phyloP scores from a whole-genome alignment of 2,797 vertebrate genomes.

The Chloroceryle amazona region DNA sequence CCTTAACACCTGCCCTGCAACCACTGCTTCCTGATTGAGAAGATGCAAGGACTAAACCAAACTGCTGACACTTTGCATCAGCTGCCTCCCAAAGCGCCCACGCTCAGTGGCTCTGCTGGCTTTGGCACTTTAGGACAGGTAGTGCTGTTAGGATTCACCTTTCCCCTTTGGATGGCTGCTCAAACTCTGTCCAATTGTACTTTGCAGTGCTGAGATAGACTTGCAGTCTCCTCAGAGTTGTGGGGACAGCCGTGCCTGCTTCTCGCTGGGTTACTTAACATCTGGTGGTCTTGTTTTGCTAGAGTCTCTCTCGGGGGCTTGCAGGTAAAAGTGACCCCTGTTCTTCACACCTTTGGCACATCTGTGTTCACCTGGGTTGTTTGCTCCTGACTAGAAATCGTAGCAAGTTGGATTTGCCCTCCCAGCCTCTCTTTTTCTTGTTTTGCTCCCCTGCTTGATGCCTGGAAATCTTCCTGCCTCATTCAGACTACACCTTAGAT shows the following conservation, averaged over 20 bases:
- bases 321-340: background rate
- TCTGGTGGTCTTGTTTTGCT: background rate
- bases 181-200: background rate
- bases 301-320: accelerated
- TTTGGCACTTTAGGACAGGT: background rate
- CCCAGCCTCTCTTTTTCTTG: background rate
- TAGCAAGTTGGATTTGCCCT: background rate
- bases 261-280: background rate
- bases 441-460: background rate
- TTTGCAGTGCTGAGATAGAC: background rate
- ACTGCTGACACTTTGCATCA: background rate
- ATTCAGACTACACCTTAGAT: background rate
- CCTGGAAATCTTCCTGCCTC: background rate
- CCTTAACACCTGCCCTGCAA: background rate
- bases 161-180: background rate
- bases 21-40: background rate
- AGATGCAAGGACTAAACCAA: background rate
- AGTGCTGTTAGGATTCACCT: accelerated
- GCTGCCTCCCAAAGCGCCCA: background rate
- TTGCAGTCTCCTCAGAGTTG: background rate
- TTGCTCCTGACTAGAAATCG: background rate
- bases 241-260: background rate
- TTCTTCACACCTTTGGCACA: background rate
- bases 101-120: background rate
- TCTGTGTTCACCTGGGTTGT: background rate